phyloP scores from a whole-genome alignment of 2,113 vertebrate genomes.

The Scolopax mira region DNA sequence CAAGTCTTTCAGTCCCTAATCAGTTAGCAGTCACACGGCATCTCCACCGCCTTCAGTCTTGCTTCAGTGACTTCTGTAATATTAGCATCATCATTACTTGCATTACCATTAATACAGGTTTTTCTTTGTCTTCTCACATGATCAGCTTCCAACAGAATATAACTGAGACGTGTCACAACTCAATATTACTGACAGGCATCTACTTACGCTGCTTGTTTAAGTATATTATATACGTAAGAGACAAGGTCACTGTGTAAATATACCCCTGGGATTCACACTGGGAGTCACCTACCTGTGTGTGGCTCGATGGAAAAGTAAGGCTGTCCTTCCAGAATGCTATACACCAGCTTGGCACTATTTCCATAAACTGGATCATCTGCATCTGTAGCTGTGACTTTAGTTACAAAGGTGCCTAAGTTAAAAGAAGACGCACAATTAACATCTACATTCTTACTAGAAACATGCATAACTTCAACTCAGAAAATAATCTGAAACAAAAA shows the following conservation, averaged over 20 bases:
- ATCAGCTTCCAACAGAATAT: not conserved
- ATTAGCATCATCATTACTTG: not conserved
- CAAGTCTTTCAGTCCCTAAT: not conserved
- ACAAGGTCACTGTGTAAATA: accelerated
- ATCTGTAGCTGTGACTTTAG: slow-evolving; percentile 93
- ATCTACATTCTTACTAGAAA: not conserved
- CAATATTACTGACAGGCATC: not conserved
- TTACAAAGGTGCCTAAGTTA: slow-evolving; percentile 89
- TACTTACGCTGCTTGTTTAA: not conserved
- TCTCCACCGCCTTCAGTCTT: not conserved
- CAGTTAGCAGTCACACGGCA: not conserved
- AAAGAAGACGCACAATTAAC: slow-evolving; percentile 42
- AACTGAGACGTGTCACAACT: not conserved
- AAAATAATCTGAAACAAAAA: not conserved
- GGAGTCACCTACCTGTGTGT: slow-evolving; percentile 85
- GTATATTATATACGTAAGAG: not conserved
- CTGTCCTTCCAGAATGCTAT: slow-evolving; percentile 97
- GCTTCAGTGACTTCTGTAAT: not conserved
- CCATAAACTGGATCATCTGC: slow-evolving; percentile 97
- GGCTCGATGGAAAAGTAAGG: slow-evolving; percentile 98
- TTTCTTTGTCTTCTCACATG: not conserved
- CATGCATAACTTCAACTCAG: not conserved
- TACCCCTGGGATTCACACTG: not conserved
- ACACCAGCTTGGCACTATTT: slow-evolving; percentile 95
- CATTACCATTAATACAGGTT: not conserved